Evolutionary conservation across 92 coral and sea anemone genomes (phyloP), one percentile per base, ranked within the genome.

Genomic region (Virgularia gustaviana): DNA sequence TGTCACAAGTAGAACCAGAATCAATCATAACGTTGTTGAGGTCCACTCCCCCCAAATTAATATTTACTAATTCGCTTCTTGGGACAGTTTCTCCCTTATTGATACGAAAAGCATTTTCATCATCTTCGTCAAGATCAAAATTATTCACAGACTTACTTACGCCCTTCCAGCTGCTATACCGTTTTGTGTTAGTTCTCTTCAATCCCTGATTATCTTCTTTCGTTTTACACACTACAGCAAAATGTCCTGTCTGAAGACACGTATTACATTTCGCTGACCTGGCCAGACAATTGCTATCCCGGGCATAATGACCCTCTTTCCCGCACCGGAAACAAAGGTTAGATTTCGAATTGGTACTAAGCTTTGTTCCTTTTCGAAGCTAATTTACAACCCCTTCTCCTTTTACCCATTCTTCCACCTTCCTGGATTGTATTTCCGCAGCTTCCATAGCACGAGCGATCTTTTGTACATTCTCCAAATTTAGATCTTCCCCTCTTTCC

Each of bases 381-480:
- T 36, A 33, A 34, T 38, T 63, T 24, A 63, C 47, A n/a, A 29
- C 44, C 49, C 28, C 51, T 0, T 22, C 15, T 24, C 32, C 9
- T 16, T n/a, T n/a, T n/a, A n/a, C n/a, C n/a, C 49, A 36, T 16
- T 31, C 10, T 55, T 75, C 72, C 73, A 79, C 73, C 25, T 66
- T 72, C 49, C 33, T 73, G 4, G 72, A 82, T 38, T 75, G 81
- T 18, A 56, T 55, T 15, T 63, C 72, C 15, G 57, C 65, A n/a
- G 79, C 79, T 49, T 75, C 83, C 76, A 45, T 73, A 30, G 84
- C 70, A 32, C 78, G 75, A 44, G 78, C 84, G 9, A 79, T 43
- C 29, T 57, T 30, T 61, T 72, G 85, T 31, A 63, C 57, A 29
- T 38, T 29, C 5, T 47, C 47, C 23, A 83, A 32, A 29, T 65